Evolutionary conservation across 2,797 vertebrate species (phyloP), one percentile per base, ranked within the genome.

Genomic region (Enteromius afrohamiltoni): DNA sequence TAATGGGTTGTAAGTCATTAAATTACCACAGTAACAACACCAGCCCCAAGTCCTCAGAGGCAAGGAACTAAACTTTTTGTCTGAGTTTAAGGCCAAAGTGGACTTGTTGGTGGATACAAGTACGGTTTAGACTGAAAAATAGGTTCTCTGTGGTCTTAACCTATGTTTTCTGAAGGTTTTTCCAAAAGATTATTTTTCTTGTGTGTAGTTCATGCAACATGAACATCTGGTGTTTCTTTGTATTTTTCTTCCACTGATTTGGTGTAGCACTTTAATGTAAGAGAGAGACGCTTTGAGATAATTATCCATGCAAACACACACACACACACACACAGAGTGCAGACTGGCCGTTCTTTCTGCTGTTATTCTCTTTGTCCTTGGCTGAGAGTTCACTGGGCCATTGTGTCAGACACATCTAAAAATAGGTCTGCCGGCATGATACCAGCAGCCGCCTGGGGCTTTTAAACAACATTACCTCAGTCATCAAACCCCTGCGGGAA

Each of bases 1-100:
- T 78, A 88, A 71, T 6, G 67, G 80, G 84, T 79, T 9, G 26
- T 84, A 73, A 82, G 82, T 85, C 87, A 16, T 73, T 82, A 75
- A 65, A 90, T 93, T 70, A 58, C 91, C 88, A 92, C 89, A 87
- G 91, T 86, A 92, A 93, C 93, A 85, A 87, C 89, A 87, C 85
- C 86, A 83, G 87, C 87, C 29, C 29, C 7, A 37, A 47, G 73
- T 78, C 34, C 64, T 81, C 42, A 80, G 49, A 80, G 78, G 42
- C 31, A 79, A 21, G 68, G 60, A 37, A 34, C 5, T 31, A 47
- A 67, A 47, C 8, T 29, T 6, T 42, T 42, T 42, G 40, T 42
- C 10, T 42, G 40, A 31, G 19, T 31, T 11, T 19, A 49, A 31
- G 17, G 26, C 17, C 51, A 17, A 71, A 29, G 23, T 10, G 1